phyloP scores from a whole-genome alignment of 2,888 invertebrate species.

The Nebria salina region DNA sequence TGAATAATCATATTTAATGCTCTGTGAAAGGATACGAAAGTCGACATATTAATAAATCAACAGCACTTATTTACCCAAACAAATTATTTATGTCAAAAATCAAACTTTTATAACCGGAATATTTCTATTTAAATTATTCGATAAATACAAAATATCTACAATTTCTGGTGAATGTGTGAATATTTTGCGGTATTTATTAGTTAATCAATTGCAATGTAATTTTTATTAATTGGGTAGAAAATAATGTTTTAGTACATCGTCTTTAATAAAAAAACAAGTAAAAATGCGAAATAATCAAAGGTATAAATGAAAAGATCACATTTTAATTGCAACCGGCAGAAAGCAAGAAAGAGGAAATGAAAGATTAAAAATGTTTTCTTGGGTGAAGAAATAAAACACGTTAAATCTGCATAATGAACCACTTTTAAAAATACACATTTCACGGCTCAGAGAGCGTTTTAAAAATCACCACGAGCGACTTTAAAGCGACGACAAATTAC shows the following conservation, averaged over 20 bases:
- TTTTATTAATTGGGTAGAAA: neutral
- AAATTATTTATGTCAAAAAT: too few relatives aligned
- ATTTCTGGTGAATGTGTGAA: too few relatives aligned
- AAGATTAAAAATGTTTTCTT: conserved; percentile 34
- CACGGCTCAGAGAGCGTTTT: conserved; percentile 29
- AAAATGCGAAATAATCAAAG: neutral
- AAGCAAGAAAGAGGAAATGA: conserved; percentile 30
- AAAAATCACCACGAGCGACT: conserved; percentile 28
- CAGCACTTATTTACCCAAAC: too few relatives aligned
- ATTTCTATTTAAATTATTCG: too few relatives aligned
- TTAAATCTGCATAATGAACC: conserved; percentile 39
- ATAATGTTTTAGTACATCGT: neutral
- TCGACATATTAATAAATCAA: too few relatives aligned
- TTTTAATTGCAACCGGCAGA: neutral
- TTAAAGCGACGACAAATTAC: conserved; percentile 39
- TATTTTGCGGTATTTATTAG: too few relatives aligned
- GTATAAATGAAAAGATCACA: neutral
- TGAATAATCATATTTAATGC: neutral
- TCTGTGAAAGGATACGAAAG: too few relatives aligned
- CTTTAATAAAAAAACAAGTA: neutral
- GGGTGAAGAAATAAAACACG: conserved; percentile 5
- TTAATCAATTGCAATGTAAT: too few relatives aligned
- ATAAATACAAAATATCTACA: too few relatives aligned
- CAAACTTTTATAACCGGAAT: too few relatives aligned
- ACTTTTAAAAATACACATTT: conserved; percentile 38